phyloP scores from a whole-genome alignment of 2,113 vertebrate genomes.

The Ploceus nigricollis region DNA sequence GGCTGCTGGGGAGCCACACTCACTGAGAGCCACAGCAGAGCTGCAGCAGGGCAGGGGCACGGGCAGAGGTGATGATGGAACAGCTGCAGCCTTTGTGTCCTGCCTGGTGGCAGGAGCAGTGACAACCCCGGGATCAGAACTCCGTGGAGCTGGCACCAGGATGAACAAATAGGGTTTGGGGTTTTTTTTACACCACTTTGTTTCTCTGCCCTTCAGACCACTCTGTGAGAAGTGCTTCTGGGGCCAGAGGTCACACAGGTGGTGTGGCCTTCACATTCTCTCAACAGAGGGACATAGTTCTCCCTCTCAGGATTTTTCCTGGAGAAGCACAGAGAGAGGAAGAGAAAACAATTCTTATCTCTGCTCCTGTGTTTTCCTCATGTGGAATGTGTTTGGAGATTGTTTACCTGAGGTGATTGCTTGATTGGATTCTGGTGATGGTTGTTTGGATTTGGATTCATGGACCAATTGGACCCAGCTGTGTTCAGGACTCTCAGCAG shows the following conservation, averaged over 20 bases:
- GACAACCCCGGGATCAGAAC: not conserved
- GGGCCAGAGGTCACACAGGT: fast-evolving
- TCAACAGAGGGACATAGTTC: no score
- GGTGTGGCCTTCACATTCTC: no score
- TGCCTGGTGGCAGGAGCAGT: not conserved
- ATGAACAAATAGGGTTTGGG: not conserved
- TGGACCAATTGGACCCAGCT: no score
- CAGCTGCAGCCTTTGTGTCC: not conserved
- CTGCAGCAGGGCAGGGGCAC: not conserved
- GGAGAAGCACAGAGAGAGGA: no score
- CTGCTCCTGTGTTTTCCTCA: no score
- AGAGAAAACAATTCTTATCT: no score
- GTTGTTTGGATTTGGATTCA: no score
- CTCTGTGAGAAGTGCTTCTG: not conserved
- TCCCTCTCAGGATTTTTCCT: no score
- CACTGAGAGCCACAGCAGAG: not conserved
- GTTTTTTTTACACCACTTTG: not conserved
- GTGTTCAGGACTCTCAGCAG: no score
- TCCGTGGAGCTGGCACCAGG: not conserved
- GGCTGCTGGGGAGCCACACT: not conserved
- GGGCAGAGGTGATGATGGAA: not conserved
- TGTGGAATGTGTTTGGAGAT: no score
- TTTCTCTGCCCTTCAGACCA: not conserved
- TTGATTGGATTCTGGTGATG: no score
- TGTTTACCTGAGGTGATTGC: no score